Base-by-base conservation (phyloP, 2,797 vertebrate genomes). In the Antrozous pallidus region DNA sequence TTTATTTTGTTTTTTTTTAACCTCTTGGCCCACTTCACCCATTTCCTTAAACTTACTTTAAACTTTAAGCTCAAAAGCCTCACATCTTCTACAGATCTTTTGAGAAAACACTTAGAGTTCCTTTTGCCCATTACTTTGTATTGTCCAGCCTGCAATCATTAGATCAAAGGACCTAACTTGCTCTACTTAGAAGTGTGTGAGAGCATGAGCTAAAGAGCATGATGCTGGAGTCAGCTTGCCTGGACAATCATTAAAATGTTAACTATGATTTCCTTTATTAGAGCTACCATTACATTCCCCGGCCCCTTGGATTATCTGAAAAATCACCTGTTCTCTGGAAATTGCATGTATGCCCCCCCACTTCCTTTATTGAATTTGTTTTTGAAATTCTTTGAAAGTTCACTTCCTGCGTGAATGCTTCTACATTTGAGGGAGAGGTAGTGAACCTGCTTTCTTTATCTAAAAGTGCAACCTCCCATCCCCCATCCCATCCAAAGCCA, bases 381-480 rank as follows among this genome's bases (percentile, higher is more conserved):
- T 96, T 95, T 93, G 74, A 85, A 95, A 96, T 49, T 49, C 90
- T 93, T 93, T 93, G 63, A 78, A 95, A 92, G 79, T 89, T 88
- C 85, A 93, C 92, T 95, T 96, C 90, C 93, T 95, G 88, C 88
- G 69, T 65, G 70, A 96, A 80, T 56, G 90, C 79, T 56, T 85
- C 84, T 73, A 67, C 54, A 79, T 42, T 71, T 18, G 17, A 85
- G 77, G 79, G 78, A 96, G 92, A 91, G 67, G 92, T n/a, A 70
- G 71, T 56, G 70, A 94, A 93, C 81, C 71, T 93, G 70, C 73
- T 33, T 94, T 79, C 78, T 36, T 74, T 49, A 65, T 85, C 78
- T 81, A 56, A 93, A 79, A 9, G 6, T 0, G 17, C 1, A 6
- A 5, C 49, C 63, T 83, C 83, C 79, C 24, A 26, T 33, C 84